Base-by-base conservation (phyloP, 2,888 invertebrate genomes). In the Hirudinaria manillensis region DNA sequence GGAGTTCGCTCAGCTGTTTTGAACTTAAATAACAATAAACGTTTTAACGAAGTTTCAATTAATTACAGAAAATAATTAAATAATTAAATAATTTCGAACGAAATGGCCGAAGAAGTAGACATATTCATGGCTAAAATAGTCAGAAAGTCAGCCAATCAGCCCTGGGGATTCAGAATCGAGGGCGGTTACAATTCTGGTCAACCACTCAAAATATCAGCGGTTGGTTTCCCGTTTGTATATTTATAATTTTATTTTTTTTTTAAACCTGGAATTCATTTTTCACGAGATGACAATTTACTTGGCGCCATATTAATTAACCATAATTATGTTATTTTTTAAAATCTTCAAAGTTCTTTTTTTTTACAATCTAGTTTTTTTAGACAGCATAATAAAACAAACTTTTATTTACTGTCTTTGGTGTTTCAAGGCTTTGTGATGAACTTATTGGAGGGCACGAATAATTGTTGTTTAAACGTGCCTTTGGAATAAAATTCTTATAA, bases 121-220 rank as follows among this genome's bases (percentile, higher is more conserved):
- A 78, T 79, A 24, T 74, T 79, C n/a, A 78, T 77, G 55, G 79
- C 79, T 13, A 78, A 79, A 75, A 61, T 79, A 19, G 78, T 79
- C 13, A 56, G 79, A 38, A 71, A 76, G 38, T 67, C 73, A 36
- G 21, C 68, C 27, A 66, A 70, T 70, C 73, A 72, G 19, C 76
- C 79, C 0, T 79, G 79, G 79, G 79, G 79, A 6, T 78, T 79
- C 68, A 45, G 76, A n/a, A 71, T 79, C 19, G 77, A 78, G 45
- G 79, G 79, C 19, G 79, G 79, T 10, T 74, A 72, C n/a, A 76
- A 78, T 68, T 53, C 34, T 3, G 74, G 75, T 10, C 34, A 45
- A 19, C 78, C 79, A n/a, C 76, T 79, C n/a, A 74, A 27, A 27
- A 77, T 79, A 10, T 27, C 70, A 6, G 38, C 73, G 77, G 79